Percentiles rank a stretch among this genome's conserved stretches.
Conservation (phyloP, 2,113 vertebrate genomes). For the Aythya baeri region DNA sequence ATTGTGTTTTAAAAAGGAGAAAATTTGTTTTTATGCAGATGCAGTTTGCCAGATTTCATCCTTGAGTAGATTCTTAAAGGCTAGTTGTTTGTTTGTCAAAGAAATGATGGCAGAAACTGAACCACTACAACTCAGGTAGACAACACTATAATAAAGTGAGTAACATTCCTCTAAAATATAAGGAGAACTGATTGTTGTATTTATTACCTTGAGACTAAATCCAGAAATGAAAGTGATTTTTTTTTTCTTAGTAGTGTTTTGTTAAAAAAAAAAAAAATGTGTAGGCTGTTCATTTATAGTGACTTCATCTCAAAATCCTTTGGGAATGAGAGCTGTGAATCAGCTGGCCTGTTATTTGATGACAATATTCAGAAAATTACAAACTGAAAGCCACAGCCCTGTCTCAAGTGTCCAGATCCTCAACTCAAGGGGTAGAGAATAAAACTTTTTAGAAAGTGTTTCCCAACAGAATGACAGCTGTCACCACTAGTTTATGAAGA, state of each 20-base stretch:
- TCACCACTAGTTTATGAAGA: slow-evolving; percentile 27
- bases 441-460: slow-evolving; percentile 67
- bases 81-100: slow-evolving; percentile 41
- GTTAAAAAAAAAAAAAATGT: not conserved
- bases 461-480: slow-evolving; percentile 64
- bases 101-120: not conserved
- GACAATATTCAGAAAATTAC: slow-evolving; percentile 60
- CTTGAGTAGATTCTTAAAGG: slow-evolving; percentile 27
- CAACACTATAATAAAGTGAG: slow-evolving; percentile 13
- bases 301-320: slow-evolving; percentile 46
- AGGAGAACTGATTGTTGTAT: not conserved
- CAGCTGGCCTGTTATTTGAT: slow-evolving; percentile 42
- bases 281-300: slow-evolving; percentile 4
- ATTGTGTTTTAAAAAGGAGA: not conserved
- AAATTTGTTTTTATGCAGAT: not conserved
- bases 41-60: not conserved
- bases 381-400: slow-evolving; percentile 38
- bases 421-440: slow-evolving; percentile 58
- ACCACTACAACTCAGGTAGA: not conserved
- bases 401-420: slow-evolving; percentile 59
- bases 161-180: not conserved
- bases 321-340: slow-evolving; percentile 16
- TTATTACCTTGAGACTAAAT: slow-evolving; percentile 22
- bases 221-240: not conserved
- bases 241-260: not conserved